Evolutionary conservation across 2,888 invertebrate genomes (phyloP).

Genomic region (Archaeoteleia sp.): DNA sequence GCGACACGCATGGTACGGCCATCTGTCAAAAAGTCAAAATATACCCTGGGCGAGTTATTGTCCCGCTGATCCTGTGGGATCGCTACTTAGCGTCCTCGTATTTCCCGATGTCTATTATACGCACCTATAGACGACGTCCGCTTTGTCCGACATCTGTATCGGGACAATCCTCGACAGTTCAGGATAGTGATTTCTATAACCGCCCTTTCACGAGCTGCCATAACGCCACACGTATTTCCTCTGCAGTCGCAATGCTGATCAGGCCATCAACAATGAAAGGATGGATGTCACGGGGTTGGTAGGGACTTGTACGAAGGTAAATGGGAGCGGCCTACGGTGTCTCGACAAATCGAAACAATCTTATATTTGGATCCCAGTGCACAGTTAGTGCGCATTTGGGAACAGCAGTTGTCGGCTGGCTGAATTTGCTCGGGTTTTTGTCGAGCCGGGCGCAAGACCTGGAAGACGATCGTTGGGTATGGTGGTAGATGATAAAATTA

Average conservation of each 20-base stretch:
- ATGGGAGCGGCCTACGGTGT: constrained; percentile 38
- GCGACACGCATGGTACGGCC: constrained; percentile 59
- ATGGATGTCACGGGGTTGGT: constrained; percentile 34
- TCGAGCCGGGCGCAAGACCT: too few relatives aligned
- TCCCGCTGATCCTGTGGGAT: constrained; percentile 71
- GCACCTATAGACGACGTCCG: constrained; percentile 59
- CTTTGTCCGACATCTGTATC: constrained; percentile 74
- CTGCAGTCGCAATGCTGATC: constrained; percentile 33
- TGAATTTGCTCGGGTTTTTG: constrained; percentile 4
- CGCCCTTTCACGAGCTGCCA: constrained; percentile 44
- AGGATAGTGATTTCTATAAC: constrained; percentile 50
- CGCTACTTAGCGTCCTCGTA: constrained; percentile 73
- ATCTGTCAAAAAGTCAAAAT: constrained; percentile 76
- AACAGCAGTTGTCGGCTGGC: constrained; percentile 3
- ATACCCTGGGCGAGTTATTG: constrained; percentile 71
- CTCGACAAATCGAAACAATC: constrained; percentile 54
- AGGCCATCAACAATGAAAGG: constrained; percentile 36
- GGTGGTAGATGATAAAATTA: too few relatives aligned
- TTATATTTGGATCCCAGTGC: constrained; percentile 41
- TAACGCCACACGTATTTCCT: constrained; percentile 37
- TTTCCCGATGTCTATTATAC: constrained; percentile 67
- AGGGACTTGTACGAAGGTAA: constrained; percentile 36
- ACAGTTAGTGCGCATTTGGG: constrained; percentile 18
- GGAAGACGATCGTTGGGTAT: too few relatives aligned
- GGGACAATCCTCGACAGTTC: constrained; percentile 37